Percentiles rank a stretch among this genome's conserved stretches.
Conservation (phyloP, 2,113 vertebrate genomes). For the Rhombomys opimus region DNA sequence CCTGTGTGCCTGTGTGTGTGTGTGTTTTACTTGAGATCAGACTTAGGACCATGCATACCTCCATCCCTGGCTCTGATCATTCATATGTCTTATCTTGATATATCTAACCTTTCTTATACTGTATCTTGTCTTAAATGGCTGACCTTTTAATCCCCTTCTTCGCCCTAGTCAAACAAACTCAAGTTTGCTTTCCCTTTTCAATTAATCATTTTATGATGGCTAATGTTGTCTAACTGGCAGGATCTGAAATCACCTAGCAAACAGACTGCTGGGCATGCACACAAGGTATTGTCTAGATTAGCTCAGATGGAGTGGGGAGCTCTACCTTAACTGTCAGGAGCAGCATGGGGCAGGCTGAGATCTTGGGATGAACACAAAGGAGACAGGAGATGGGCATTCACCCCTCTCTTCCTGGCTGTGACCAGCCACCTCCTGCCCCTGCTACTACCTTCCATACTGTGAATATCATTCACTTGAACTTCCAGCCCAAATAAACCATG, state of each 20-base stretch:
- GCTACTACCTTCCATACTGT: neutral
- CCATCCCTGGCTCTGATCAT: neutral
- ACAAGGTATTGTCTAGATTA: neutral
- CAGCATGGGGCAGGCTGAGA: neutral
- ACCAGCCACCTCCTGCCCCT: neutral
- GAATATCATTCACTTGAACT: neutral
- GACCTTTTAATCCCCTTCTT: neutral
- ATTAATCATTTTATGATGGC: neutral
- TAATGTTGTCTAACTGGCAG: neutral
- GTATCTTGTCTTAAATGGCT: neutral
- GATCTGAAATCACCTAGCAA: no score
- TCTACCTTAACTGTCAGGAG: neutral
- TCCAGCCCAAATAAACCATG: neutral
- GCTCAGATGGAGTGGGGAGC: neutral
- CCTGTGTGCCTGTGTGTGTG: neutral
- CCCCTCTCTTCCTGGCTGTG: neutral
- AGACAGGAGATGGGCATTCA: no score
- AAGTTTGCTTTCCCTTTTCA: neutral
- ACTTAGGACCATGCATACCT: neutral
- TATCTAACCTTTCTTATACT: neutral
- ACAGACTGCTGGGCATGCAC: no score
- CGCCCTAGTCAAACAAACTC: constrained; percentile 4
- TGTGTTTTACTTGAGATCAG: neutral
- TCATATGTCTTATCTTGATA: neutral
- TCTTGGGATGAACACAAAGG: neutral